Percentiles rank a stretch among this genome's conserved stretches.
Conservation (phyloP, 2,888 invertebrate species). For the Scaptomyza tumidula region DNA sequence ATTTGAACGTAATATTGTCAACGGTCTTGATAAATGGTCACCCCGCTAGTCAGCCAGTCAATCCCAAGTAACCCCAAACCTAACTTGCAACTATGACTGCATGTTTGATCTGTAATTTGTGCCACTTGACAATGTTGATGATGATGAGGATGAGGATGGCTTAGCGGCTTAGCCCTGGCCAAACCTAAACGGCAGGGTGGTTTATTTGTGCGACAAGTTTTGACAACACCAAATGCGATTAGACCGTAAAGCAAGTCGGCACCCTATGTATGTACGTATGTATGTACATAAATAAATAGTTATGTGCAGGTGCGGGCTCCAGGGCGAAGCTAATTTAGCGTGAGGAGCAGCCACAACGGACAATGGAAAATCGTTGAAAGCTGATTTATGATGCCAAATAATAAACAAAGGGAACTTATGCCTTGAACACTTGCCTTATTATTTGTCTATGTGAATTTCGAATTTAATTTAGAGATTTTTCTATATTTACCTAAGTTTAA, state of each 20-base stretch:
- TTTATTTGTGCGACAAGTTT: slow-evolving; percentile 80
- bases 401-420: no score
- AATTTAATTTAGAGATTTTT: background rate
- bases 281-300: slow-evolving; percentile 28
- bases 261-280: background rate
- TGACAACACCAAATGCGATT: slow-evolving; percentile 68
- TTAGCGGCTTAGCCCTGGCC: slow-evolving; percentile 13
- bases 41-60: slow-evolving; percentile 21
- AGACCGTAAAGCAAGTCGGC: slow-evolving; percentile 45
- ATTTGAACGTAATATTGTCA: slow-evolving; percentile 82
- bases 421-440: background rate
- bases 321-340: slow-evolving; percentile 53
- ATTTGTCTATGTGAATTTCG: background rate
- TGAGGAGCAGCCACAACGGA: slow-evolving; percentile 36
- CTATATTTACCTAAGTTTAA: no score
- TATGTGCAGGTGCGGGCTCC: slow-evolving; percentile 58
- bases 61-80: slow-evolving; percentile 4
- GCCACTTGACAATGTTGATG: slow-evolving; percentile 72
- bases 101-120: slow-evolving; percentile 82
- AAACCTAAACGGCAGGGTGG: slow-evolving; percentile 81
- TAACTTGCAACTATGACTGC: slow-evolving; percentile 55
- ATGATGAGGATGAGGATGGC: slow-evolving; percentile 48
- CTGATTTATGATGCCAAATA: slow-evolving; percentile 56
- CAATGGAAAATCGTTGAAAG: slow-evolving; percentile 3
- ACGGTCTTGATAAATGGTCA: slow-evolving; percentile 72